Conservation (phyloP, 2,113 vertebrate species). For the Corythornis cristatus region DNA sequence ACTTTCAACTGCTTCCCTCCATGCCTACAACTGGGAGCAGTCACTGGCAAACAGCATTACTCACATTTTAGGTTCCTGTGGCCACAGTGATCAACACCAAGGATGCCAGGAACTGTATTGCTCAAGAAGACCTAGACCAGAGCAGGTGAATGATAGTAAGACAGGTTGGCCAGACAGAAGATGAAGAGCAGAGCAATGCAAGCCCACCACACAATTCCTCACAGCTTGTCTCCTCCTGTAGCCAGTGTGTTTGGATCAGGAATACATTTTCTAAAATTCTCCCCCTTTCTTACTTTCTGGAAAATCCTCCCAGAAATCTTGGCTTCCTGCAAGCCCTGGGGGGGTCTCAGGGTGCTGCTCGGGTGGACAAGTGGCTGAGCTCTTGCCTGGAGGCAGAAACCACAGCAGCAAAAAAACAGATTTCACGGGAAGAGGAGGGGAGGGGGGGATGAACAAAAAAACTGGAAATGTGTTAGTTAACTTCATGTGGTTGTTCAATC, state of each 20-base stretch:
- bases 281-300: neutral
- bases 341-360: neutral
- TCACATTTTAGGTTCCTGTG: neutral
- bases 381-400: conserved; percentile 7
- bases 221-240: neutral
- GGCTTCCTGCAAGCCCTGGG: neutral
- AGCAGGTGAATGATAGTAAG: neutral
- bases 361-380: conserved; percentile 8
- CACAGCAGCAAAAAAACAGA: conserved; percentile 22
- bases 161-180: neutral
- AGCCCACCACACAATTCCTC: neutral
- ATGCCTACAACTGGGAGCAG: neutral
- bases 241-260: neutral
- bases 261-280: conserved; percentile 18
- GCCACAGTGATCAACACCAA: neutral
- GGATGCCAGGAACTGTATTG: neutral
- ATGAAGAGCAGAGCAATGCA: neutral
- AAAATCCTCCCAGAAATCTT: conserved; percentile 31
- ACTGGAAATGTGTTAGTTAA: conserved; percentile 59
- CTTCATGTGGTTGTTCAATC: conserved; percentile 53
- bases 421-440: conserved; percentile 27
- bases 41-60: neutral
- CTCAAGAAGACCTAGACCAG: neutral
- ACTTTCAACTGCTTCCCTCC: neutral
- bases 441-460: conserved; percentile 22